phyloP scores from a whole-genome alignment of 2,888 invertebrate genomes.

The Ophraella communa region DNA sequence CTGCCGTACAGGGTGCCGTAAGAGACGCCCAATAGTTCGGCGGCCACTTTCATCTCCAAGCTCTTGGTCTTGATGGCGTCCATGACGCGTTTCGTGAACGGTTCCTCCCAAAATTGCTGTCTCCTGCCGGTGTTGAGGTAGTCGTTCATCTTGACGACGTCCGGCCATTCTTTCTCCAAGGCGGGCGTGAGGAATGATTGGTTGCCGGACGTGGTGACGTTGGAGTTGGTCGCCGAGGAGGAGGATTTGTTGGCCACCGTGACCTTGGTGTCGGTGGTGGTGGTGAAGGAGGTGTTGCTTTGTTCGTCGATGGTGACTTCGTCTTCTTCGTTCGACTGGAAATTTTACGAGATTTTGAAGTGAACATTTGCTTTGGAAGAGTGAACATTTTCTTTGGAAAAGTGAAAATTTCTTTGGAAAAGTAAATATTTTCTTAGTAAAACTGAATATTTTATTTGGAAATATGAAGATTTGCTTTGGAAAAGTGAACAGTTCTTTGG shows the following conservation, averaged over 20 bases:
- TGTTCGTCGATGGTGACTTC: constrained; percentile 47
- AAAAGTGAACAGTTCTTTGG: too few relatives aligned
- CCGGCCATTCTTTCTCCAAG: constrained; percentile 62
- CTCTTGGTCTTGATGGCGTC: constrained; percentile 90
- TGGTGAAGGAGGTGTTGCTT: constrained; percentile 47
- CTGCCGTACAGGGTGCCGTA: constrained; percentile 90
- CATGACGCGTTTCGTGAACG: constrained; percentile 86
- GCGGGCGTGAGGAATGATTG: constrained; percentile 55
- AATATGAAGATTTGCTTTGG: too few relatives aligned
- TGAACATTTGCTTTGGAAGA: too few relatives aligned
- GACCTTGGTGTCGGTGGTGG: constrained; percentile 33
- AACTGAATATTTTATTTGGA: too few relatives aligned
- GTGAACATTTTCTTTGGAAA: too few relatives aligned
- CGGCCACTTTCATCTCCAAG: constrained; percentile 92
- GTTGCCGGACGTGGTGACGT: constrained; percentile 49
- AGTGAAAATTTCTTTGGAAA: too few relatives aligned
- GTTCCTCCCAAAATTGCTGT: constrained; percentile 93
- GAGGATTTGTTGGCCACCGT: constrained; percentile 52
- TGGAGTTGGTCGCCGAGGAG: constrained; percentile 30
- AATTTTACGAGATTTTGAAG: neutral
- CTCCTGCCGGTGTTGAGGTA: constrained; percentile 84
- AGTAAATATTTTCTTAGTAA: too few relatives aligned
- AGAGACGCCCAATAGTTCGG: constrained; percentile 87
- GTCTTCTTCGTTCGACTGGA: constrained; percentile 44
- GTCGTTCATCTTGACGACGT: constrained; percentile 86